Evolutionary conservation across 1,140 invertebrate genomes (phyloP), one percentile per base, ranked within the genome.

Genomic region (Diorhabda sublineata): DNA sequence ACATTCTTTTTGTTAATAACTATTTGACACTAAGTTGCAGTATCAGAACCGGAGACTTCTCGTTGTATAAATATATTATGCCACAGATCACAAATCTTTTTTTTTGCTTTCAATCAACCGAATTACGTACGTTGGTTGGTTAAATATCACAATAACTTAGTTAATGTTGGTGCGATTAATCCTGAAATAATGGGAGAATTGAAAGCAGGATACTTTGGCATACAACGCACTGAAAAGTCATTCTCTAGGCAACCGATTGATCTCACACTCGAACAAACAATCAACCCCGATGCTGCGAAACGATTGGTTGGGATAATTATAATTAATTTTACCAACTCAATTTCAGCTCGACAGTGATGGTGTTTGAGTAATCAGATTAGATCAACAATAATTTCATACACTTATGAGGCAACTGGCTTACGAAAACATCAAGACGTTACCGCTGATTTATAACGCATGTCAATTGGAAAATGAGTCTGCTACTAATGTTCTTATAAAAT

Each of bases 251-350:
- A 11, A 11, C 11, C 9, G 11, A 73, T 77, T 44, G 76, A 79
- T 68, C 63, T 77, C 9, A 69, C 69, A 6, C 42, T 78, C 0
- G 75, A 79, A 61, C 76, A 77, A 73, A 78, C 76, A 1, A 74
- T 78, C 4, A 80, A 78, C 64, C 75, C 75, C 43, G 78, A 80
- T 73, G 77, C 74, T 8, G 78, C 77, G 3, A 78, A 70, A 42
- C 74, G 68, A 64, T 43, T 79, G 2, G 75, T 71, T 63, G 75
- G 75, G 45, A 68, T 75, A 8, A 44, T 61, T 41, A 68, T 75
- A 8, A 44, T 61, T 41, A 71, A 75, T 6, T 69, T 74, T 42
- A 75, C 71, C 26, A 71, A 74, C 65, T 74, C 73, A 6, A 70
- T 70, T 47, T 70, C 69, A 44, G 69, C 65, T 26, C 67, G 70